Base-by-base conservation (phyloP, 2,113 vertebrate species). In the Gavialis gangeticus region DNA sequence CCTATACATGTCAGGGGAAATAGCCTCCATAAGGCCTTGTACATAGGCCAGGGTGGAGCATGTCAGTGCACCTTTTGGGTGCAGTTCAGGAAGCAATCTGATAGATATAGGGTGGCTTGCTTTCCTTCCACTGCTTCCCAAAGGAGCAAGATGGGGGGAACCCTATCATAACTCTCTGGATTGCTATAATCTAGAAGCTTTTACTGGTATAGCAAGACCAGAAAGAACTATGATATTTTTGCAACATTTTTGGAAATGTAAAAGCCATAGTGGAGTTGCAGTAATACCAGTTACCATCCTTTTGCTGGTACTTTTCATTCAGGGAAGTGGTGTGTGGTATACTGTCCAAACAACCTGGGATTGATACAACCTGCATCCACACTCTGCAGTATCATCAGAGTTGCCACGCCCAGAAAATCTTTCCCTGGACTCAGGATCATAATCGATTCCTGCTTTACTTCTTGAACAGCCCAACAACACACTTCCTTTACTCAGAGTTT, bases 281-380 rank as follows among this genome's bases (percentile, higher is more conserved):
- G 17, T 30, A 30, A n/a, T 18, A 67, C 19, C 66, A 30, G 28
- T 67, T 30, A 30, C n/a, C n/a, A n/a, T 30, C 15, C n/a, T 67
- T 67, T 67, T 30, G n/a, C n/a, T 30, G n/a, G 66, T 30, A 18
- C 17, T 30, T 67, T 30, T 67, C 30, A n/a, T 17, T 30, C 19
- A 10, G 12, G 66, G n/a, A 67, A 67, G 28, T 67, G 28, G 66
- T 67, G 30, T 30, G 30, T 19, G 10, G 16, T 18, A 30, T 18
- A 30, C 66, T 18, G 8, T 10, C 28, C 83, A 90, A 64, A 27
- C 16, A 46, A 1, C 2, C 3, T 64, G 75, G 18, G n/a, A 19
- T 69, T 75, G 64, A 27, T 54, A 66, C 46, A 66, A 24, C 19
- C 2, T 10, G 30, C 28, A 2, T 9, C 7, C 1, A 1, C 0